Evolutionary conservation across 1,140 invertebrate genomes (phyloP).

Genomic region (Fopius arisanus): DNA sequence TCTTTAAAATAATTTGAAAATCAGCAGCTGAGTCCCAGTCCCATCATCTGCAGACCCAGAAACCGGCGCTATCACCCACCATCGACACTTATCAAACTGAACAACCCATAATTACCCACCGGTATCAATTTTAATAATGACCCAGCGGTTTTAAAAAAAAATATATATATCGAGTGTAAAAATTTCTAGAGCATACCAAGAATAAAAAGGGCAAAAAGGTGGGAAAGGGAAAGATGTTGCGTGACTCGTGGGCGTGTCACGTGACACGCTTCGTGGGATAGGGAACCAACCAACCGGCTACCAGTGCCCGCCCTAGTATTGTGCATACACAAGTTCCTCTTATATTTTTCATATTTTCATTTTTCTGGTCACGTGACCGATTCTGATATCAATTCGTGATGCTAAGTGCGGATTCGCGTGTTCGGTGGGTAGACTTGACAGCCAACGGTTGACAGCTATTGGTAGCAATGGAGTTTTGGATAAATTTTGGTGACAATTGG

Average conservation of each 20-base stretch:
- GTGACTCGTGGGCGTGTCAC: constrained; percentile 58
- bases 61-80: too few relatives aligned
- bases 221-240: constrained; percentile 40
- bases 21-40: too few relatives aligned
- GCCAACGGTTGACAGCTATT: too few relatives aligned
- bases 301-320: constrained; percentile 46
- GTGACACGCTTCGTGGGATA: constrained; percentile 50
- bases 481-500: too few relatives aligned
- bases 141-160: not conserved
- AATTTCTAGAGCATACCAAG: not conserved
- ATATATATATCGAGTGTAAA: not conserved
- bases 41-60: too few relatives aligned
- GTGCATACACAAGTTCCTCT: constrained; percentile 27
- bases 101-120: not conserved
- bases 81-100: not conserved
- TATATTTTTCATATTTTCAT: constrained; percentile 49
- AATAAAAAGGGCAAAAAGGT: not conserved
- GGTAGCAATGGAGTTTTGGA: too few relatives aligned
- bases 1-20: too few relatives aligned
- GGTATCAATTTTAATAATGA: not conserved
- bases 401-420: constrained; percentile 59
- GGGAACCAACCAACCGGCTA: constrained; percentile 51
- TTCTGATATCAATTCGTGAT: constrained; percentile 49
- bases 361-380: constrained; percentile 51
- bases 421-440: too few relatives aligned